phyloP scores from a whole-genome alignment of 2,113 vertebrate species.

The Gallinago jamesoni region DNA sequence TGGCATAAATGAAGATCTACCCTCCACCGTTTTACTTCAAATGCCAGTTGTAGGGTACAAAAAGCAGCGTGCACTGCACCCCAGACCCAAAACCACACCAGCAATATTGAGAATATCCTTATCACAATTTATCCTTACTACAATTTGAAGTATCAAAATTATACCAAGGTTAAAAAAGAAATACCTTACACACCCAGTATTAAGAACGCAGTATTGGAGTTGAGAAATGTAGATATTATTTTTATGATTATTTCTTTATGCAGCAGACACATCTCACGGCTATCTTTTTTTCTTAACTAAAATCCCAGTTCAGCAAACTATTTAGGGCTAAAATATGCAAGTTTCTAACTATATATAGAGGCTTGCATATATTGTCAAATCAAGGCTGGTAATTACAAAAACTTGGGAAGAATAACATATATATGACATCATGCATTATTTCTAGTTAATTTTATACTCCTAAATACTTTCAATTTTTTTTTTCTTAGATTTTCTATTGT shows the following conservation, averaged over 20 bases:
- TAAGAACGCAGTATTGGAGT: not conserved
- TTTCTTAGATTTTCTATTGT: not conserved
- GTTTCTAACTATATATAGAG: not conserved
- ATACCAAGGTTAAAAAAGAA: not conserved
- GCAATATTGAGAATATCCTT: not conserved
- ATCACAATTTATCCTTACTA: not conserved
- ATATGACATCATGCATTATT: not conserved
- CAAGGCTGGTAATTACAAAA: not conserved
- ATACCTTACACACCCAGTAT: not conserved
- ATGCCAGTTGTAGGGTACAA: conserved; percentile 10
- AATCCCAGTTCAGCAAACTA: not conserved
- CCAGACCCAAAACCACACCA: not conserved
- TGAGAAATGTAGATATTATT: not conserved
- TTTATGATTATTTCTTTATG: not conserved
- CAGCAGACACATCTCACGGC: not conserved
- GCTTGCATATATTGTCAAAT: not conserved
- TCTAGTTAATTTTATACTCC: not conserved
- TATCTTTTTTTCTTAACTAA: not conserved
- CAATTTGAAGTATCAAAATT: not conserved
- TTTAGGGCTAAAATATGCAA: not conserved
- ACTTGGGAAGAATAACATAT: not conserved
- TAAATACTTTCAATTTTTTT: not conserved
- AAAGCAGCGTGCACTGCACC: not conserved
- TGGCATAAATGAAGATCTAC: conserved; percentile 12
- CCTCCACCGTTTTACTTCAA: conserved; percentile 1